These are phyloP conservation scores for Zonitis immaculata DNA, from an alignment of 2,888 invertebrate genomes.

Conservation along the genomic window DNA sequence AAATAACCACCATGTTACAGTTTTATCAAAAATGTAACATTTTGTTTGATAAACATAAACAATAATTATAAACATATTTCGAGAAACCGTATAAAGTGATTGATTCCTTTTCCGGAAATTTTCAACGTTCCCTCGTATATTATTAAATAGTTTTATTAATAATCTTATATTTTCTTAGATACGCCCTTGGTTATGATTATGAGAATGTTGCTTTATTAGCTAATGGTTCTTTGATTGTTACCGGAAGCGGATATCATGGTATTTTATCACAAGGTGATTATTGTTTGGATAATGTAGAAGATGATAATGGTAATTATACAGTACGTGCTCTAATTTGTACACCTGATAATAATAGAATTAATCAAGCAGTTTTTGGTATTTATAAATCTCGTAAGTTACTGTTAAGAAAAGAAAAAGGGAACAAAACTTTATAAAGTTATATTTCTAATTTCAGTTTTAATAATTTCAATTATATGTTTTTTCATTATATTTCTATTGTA, in stretches of 20 bases:
- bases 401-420: neutral
- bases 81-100: too few species aligned
- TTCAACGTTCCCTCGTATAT: too few species aligned
- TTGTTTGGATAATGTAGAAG: conserved; percentile 30
- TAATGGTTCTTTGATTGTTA: conserved; percentile 30
- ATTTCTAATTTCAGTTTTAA: conserved; percentile 26
- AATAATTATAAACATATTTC: too few species aligned
- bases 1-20: too few species aligned
- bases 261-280: conserved; percentile 28
- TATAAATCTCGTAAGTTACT: conserved; percentile 8
- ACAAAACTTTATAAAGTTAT: neutral
- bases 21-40: too few species aligned
- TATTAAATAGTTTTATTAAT: too few species aligned
- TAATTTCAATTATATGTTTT: conserved; percentile 32
- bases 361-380: conserved; percentile 20
- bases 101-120: too few species aligned
- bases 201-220: conserved; percentile 24
- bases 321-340: neutral
- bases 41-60: too few species aligned
- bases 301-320: conserved; percentile 5
- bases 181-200: conserved; percentile 18
- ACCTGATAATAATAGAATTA: conserved; percentile 12
- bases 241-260: conserved; percentile 21
- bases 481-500: conserved; percentile 25
- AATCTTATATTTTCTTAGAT: too few species aligned